These are phyloP conservation scores for Drosophila buzzatii DNA, from an alignment of 2,888 invertebrate genomes.

Conservation along the genomic window DNA sequence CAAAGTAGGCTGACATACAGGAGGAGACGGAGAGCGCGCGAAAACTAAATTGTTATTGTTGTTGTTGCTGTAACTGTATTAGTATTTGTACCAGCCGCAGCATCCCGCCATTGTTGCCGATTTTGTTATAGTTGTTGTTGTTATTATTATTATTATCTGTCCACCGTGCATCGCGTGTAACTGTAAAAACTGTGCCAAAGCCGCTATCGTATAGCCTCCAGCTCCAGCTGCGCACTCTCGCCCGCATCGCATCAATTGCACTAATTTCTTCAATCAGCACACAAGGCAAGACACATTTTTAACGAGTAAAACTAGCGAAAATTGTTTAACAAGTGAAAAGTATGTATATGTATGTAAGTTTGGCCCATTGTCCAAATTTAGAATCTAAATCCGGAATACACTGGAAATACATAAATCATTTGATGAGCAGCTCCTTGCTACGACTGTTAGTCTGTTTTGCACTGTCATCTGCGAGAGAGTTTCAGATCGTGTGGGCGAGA, in stretches of 20 bases:
- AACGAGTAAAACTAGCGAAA: conserved; percentile 77
- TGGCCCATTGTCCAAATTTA: conserved; percentile 62
- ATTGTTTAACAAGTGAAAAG: conserved; percentile 70
- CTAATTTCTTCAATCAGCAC: conserved; percentile 78
- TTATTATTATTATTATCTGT: conserved; percentile 41
- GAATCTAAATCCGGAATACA: conserved; percentile 59
- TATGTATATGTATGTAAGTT: conserved; percentile 40
- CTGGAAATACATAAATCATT: conserved; percentile 50
- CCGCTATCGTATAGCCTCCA: conserved; percentile 37
- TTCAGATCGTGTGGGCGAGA: conserved; percentile 58
- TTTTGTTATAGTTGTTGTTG: conserved; percentile 40
- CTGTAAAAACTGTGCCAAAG: conserved; percentile 68
- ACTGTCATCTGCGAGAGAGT: conserved; percentile 62
- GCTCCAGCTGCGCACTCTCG: conserved; percentile 37
- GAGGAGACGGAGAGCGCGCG: conserved; percentile 45
- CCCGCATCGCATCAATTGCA: conserved; percentile 71
- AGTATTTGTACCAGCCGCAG: conserved; percentile 60
- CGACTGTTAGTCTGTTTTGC: conserved; percentile 33
- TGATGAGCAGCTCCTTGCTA: conserved; percentile 37
- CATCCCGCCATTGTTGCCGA: conserved; percentile 61
- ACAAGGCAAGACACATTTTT: conserved; percentile 71
- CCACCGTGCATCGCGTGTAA: conserved; percentile 71
- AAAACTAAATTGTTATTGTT: conserved; percentile 61
- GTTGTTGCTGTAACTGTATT: conserved; percentile 30
- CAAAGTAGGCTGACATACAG: conserved; percentile 20